Evolutionary conservation across 2,888 invertebrate species (phyloP).

Genomic region (Pegoplata infirma): DNA sequence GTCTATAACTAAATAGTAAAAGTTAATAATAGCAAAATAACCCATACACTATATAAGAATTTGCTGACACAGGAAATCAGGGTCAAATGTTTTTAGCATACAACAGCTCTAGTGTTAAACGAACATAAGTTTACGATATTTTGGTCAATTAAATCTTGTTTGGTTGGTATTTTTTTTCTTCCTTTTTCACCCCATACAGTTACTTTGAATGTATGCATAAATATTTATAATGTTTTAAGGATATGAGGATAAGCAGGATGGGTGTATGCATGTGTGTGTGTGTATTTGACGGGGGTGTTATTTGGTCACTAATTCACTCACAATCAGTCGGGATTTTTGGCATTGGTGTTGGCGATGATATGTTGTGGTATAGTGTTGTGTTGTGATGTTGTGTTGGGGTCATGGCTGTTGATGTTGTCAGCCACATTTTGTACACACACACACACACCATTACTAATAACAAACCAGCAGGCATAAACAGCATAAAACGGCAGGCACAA

Average conservation of each 20-base stretch:
- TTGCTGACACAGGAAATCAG: constrained; percentile 75
- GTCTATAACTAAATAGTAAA: too few relatives aligned
- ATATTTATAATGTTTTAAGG: constrained; percentile 50
- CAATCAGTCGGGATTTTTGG: constrained; percentile 1
- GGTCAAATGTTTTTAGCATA: constrained; percentile 75
- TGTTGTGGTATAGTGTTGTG: constrained; percentile 33
- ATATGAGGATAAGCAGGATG: background rate
- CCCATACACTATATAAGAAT: too few relatives aligned
- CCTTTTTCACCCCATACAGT: constrained; percentile 26
- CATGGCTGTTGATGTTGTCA: constrained; percentile 61
- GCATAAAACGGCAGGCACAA: constrained; percentile 27
- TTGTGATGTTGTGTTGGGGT: constrained; percentile 51
- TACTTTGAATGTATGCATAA: constrained; percentile 40
- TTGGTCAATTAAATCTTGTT: constrained; percentile 77
- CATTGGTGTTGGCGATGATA: constrained; percentile 41
- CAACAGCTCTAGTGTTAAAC: too few relatives aligned
- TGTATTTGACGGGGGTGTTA: too few relatives aligned
- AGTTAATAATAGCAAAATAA: too few relatives aligned
- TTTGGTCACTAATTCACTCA: constrained; percentile 3
- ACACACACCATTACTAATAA: constrained; percentile 61
- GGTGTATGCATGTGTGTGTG: too few relatives aligned
- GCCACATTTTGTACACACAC: constrained; percentile 60
- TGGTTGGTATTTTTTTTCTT: background rate
- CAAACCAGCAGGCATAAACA: constrained; percentile 52
- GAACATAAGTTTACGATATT: constrained; percentile 75